Evolutionary conservation across 1,140 invertebrate genomes (phyloP), one percentile per base, ranked within the genome.

Genomic region (Papilio machaon): DNA sequence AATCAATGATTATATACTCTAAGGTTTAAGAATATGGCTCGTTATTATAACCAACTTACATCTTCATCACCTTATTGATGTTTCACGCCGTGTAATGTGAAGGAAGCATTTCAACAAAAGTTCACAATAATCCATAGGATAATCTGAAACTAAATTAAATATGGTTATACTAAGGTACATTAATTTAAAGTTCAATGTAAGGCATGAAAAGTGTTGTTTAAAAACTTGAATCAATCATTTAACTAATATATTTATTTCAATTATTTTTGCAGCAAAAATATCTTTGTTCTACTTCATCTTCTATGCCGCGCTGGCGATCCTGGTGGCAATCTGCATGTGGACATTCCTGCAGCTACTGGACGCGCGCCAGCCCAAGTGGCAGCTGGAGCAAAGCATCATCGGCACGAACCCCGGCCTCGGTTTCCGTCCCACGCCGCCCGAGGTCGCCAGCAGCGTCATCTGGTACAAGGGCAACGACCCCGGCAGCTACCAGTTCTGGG

Each of bases 401-500:
- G 98, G 98, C 85, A 98, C 97, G 82, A 99, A 98, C 95, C 98
- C 98, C 88, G 98, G 98, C 82, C 95, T 99, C 75, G 98, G 98
- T 82, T 99, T 99, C 94, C 95, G 98, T 80, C 98, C 99, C 13
- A 96, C 97, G 94, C 98, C 98, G 5, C 96, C 97, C 75, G 98
- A 99, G 91, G 97, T 98, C 73, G 97, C 98, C 85, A 99, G 98
- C 92, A 99, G 98, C 30, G 96, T 99, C 70, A 98, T 99, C 90
- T 98, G 98, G 97, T 99, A 98, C 95, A 97, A 97, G 88, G 97
- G 96, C 64, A 97, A 96, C 8, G 96, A 97, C 79, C 95, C 95
- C 76, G 95, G 96, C 81, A 97, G 97, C 88, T 97, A 97, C 83
- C 95, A 96, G 82, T 96, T 97, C 87, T 99, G 98, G 98, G 96